Conservation (phyloP, 2,113 vertebrate species). For the Clarias magur region DNA sequence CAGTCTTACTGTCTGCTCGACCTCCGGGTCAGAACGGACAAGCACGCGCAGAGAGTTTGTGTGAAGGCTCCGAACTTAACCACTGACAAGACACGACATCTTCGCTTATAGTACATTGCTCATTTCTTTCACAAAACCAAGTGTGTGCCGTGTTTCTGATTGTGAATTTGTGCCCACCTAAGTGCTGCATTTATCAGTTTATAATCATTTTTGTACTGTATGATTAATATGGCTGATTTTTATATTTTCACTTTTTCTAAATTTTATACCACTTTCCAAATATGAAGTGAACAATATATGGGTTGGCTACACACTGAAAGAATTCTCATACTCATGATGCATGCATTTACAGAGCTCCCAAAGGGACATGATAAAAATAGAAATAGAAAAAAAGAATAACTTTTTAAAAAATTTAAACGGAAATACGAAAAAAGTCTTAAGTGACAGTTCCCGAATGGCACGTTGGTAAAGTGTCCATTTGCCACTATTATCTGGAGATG, state of each 20-base stretch:
- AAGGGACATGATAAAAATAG: too few species aligned
- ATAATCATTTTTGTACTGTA: neutral
- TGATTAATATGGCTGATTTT: neutral
- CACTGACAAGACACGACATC: neutral
- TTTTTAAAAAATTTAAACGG: too few species aligned
- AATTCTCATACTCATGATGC: neutral
- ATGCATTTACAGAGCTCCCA: neutral
- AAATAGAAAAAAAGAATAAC: too few species aligned
- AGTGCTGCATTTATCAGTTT: neutral
- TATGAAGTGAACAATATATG: neutral
- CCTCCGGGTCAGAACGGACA: neutral
- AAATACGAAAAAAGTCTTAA: too few species aligned
- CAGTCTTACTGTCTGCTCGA: neutral
- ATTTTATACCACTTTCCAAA: neutral
- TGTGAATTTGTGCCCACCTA: neutral
- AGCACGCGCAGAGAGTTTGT: neutral
- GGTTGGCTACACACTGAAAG: neutral
- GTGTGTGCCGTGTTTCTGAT: neutral
- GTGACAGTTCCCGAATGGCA: too few species aligned
- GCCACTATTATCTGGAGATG: too few species aligned
- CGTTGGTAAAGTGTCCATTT: too few species aligned
- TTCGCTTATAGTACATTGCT: neutral
- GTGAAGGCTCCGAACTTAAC: neutral
- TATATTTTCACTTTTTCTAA: too few species aligned
- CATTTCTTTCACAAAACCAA: neutral